Percentiles rank a stretch among this genome's conserved stretches.
These are phyloP conservation scores for Stichodactyla helianthus DNA, from an alignment of 64 coral and sea anemone genomes.

Conservation along the genomic window DNA sequence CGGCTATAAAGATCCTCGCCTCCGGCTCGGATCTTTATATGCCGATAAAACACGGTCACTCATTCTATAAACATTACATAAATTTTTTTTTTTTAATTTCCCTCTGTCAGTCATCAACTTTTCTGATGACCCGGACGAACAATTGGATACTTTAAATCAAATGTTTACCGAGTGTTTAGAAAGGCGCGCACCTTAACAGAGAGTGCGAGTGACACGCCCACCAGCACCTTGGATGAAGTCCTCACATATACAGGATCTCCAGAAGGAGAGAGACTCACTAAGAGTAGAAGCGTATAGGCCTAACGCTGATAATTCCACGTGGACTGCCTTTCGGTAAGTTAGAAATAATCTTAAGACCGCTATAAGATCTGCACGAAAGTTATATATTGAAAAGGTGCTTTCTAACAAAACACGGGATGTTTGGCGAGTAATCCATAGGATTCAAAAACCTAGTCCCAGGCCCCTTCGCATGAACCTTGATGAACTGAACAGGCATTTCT, in stretches of 20 bases:
- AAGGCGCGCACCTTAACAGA: constrained; percentile 26
- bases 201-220: constrained; percentile 33
- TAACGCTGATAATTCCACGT: constrained; percentile 7
- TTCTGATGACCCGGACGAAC: constrained; percentile 45
- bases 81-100: background rate
- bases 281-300: constrained; percentile 37
- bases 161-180: constrained; percentile 56
- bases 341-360: background rate
- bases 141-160: constrained; percentile 33
- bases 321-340: background rate
- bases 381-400: background rate
- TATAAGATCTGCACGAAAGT: background rate
- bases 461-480: no score
- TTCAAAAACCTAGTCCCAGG: no score
- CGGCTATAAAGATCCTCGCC: no score
- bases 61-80: no score
- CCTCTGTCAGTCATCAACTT: constrained; percentile 17
- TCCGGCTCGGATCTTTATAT: no score
- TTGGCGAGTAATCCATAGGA: background rate
- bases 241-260: background rate
- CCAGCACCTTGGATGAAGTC: constrained; percentile 38
- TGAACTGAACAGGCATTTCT: no score
- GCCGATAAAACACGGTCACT: no score
- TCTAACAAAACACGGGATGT: background rate
- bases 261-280: constrained; percentile 16